A percentile compares a stretch with the other conserved stretches of the same genome.
Conservation (phyloP, 2,797 vertebrate species). For the Potorous gilbertii region DNA sequence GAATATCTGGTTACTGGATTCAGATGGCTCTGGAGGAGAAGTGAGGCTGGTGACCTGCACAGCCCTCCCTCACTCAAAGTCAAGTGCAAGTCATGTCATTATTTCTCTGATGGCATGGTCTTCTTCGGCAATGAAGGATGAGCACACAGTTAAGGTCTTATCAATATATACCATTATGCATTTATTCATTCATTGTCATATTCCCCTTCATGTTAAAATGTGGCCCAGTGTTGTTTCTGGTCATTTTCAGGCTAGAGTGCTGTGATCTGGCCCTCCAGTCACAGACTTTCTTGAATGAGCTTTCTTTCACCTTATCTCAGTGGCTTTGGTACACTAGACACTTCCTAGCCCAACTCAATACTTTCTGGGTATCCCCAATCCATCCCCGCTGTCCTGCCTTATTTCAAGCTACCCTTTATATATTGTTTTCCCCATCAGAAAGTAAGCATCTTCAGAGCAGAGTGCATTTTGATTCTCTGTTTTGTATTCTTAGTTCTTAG, state of each 20-base stretch:
- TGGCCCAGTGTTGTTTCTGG: slow-evolving; percentile 68
- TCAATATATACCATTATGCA: slow-evolving; percentile 57
- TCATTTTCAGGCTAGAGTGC: slow-evolving; percentile 70
- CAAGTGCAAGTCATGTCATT: too few relatives aligned
- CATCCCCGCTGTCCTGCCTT: not conserved
- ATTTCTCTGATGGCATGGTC: too few relatives aligned
- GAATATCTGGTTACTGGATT: too few relatives aligned
- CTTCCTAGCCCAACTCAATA: not conserved
- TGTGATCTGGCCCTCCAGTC: slow-evolving; percentile 31
- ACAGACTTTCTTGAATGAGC: not conserved
- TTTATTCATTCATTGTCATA: slow-evolving; percentile 52
- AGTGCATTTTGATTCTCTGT: not conserved
- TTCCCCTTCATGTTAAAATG: slow-evolving; percentile 70
- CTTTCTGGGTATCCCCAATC: not conserved
- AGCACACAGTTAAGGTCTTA: slow-evolving; percentile 15
- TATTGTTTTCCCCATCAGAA: not conserved
- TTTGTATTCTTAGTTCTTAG: not conserved
- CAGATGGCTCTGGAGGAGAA: too few relatives aligned
- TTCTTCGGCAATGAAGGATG: too few relatives aligned
- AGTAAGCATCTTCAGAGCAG: not conserved
- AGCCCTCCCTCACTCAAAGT: too few relatives aligned
- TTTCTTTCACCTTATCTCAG: too few relatives aligned
- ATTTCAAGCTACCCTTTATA: not conserved
- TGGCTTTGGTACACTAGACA: too few relatives aligned
- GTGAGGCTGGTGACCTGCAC: too few relatives aligned